Conservation (phyloP, 2,888 invertebrate species). For the Onthophagus sagittarius region DNA sequence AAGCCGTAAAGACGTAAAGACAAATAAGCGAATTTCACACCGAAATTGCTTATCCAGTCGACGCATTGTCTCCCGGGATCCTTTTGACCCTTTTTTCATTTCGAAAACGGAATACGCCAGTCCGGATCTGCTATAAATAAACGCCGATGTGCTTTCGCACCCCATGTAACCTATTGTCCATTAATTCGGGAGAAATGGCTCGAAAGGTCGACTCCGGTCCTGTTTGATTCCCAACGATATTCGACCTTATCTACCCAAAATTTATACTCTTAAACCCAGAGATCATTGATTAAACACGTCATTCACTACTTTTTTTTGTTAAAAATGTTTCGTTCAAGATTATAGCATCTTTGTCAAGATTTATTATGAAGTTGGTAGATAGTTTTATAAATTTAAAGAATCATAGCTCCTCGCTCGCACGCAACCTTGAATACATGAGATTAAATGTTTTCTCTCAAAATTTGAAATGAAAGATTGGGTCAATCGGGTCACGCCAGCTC, state of each 20-base stretch:
- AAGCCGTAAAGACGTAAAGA: background rate
- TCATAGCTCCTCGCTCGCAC: too few species aligned
- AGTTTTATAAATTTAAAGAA: too few species aligned
- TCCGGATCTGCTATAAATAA: background rate
- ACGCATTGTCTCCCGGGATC: background rate
- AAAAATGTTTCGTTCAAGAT: too few species aligned
- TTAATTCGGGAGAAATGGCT: background rate
- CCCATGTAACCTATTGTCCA: background rate
- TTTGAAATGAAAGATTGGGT: too few species aligned
- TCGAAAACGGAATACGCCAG: background rate
- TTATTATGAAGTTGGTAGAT: too few species aligned
- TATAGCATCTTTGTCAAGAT: too few species aligned
- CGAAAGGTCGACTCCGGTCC: background rate
- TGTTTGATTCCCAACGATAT: background rate
- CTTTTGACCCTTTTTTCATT: background rate
- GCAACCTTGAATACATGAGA: too few species aligned
- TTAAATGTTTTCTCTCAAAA: too few species aligned
- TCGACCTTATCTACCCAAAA: background rate
- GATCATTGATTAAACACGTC: background rate
- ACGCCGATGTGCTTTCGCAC: background rate
- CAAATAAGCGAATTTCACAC: background rate
- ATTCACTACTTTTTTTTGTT: too few species aligned
- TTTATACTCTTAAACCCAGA: background rate
- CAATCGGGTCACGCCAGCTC: too few species aligned
- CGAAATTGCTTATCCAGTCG: background rate